These are phyloP conservation scores for Neosilurus hyrtlii DNA, from an alignment of 2,797 vertebrate genomes.

Conservation along the genomic window DNA sequence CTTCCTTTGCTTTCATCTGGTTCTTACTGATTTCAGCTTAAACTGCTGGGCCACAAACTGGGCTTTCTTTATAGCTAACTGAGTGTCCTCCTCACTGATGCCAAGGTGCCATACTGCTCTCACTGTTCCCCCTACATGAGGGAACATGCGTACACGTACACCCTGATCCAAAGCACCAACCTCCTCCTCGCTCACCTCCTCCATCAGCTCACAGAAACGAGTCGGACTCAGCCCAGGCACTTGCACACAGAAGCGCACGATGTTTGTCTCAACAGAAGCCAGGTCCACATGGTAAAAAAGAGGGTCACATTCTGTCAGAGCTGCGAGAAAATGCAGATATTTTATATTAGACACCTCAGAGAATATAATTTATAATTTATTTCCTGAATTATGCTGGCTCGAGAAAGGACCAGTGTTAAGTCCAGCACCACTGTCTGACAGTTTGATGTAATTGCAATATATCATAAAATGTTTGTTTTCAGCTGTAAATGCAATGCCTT, in stretches of 20 bases:
- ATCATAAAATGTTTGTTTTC: neutral
- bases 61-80: slow-evolving; percentile 76
- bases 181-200: slow-evolving; percentile 67
- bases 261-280: slow-evolving; percentile 77
- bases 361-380: neutral
- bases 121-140: slow-evolving; percentile 63
- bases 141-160: slow-evolving; percentile 73
- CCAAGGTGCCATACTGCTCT: slow-evolving; percentile 79
- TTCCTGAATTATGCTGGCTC: neutral
- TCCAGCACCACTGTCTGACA: neutral
- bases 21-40: slow-evolving; percentile 46
- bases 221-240: slow-evolving; percentile 54
- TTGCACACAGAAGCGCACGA: slow-evolving; percentile 68
- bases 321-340: slow-evolving; percentile 56
- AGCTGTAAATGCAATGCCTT: neutral
- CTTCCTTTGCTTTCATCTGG: slow-evolving; percentile 23
- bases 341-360: slow-evolving; percentile 16
- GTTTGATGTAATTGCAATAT: neutral
- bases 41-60: slow-evolving; percentile 71
- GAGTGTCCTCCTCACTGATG: slow-evolving; percentile 72
- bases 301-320: slow-evolving; percentile 66
- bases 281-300: slow-evolving; percentile 67
- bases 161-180: slow-evolving; percentile 63
- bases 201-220: slow-evolving; percentile 75
- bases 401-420: neutral